Evolutionary conservation across 2,797 vertebrate genomes (phyloP).

Genomic region (Molossus alvarezi): DNA sequence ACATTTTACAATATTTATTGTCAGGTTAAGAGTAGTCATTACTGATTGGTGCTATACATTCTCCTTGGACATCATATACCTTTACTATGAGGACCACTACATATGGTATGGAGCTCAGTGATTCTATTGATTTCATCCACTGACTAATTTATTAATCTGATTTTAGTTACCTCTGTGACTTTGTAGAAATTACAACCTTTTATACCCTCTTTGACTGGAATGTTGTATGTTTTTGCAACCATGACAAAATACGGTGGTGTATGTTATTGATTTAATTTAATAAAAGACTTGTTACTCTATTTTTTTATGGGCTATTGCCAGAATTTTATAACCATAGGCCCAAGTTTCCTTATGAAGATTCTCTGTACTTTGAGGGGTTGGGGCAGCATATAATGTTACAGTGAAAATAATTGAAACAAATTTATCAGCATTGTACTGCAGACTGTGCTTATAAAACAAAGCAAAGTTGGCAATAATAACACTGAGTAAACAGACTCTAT

Average conservation of each 20-base stretch:
- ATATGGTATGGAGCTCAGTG: slow-evolving; percentile 72
- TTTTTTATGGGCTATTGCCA: slow-evolving; percentile 77
- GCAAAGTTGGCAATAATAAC: not conserved
- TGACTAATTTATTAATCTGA: slow-evolving; percentile 77
- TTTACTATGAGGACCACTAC: slow-evolving; percentile 68
- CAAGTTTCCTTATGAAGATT: slow-evolving; percentile 81
- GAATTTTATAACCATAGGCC: slow-evolving; percentile 76
- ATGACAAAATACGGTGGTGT: slow-evolving; percentile 78
- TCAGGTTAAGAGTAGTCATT: slow-evolving; percentile 73
- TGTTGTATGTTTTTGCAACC: slow-evolving; percentile 79
- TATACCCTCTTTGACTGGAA: slow-evolving; percentile 65
- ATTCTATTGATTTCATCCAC: slow-evolving; percentile 72
- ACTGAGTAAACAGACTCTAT: not conserved
- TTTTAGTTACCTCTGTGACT: slow-evolving; percentile 74
- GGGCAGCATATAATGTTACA: slow-evolving; percentile 1
- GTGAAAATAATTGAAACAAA: slow-evolving; percentile 69
- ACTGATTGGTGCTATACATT: slow-evolving; percentile 74
- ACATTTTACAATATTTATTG: slow-evolving; percentile 58
- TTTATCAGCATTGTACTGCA: slow-evolving; percentile 46
- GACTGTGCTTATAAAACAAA: slow-evolving; percentile 63
- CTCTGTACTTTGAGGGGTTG: slow-evolving; percentile 27
- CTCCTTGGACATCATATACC: slow-evolving; percentile 69
- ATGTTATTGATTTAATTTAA: slow-evolving; percentile 86
- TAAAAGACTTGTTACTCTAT: slow-evolving; percentile 83
- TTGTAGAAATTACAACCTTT: slow-evolving; percentile 72